Conservation (phyloP, 2,888 invertebrate species). For the Latrodectus elegans region DNA sequence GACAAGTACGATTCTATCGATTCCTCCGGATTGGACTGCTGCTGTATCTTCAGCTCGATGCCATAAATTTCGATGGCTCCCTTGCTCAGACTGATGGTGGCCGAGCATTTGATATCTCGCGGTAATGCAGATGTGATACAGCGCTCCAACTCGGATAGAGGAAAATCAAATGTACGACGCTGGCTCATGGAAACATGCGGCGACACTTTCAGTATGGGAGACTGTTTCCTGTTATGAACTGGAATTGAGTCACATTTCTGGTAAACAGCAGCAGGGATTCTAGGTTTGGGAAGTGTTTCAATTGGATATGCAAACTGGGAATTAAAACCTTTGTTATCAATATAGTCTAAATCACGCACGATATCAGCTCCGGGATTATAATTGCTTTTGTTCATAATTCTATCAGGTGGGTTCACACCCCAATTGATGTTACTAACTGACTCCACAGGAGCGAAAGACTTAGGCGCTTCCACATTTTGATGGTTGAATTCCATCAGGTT, state of each 20-base stretch:
- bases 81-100: not conserved
- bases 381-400: not conserved
- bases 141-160: slow-evolving; percentile 8
- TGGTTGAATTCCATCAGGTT: not conserved
- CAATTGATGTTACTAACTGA: not conserved
- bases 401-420: not conserved
- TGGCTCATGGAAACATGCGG: not conserved
- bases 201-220: slow-evolving; percentile 17
- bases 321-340: not conserved
- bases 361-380: no score
- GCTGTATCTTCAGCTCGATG: slow-evolving; percentile 15
- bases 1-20: not conserved
- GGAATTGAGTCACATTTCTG: not conserved
- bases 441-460: not conserved
- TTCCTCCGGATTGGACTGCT: not conserved
- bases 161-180: slow-evolving; percentile 21
- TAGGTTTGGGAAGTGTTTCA: not conserved
- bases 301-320: not conserved
- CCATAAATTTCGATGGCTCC: slow-evolving; percentile 32
- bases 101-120: slow-evolving; percentile 24
- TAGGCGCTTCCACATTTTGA: not conserved
- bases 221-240: slow-evolving; percentile 11
- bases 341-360: no score
- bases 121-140: not conserved
- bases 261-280: not conserved